Evolutionary conservation across 2,888 invertebrate genomes (phyloP).

Genomic region (Invenusta paracnida): DNA sequence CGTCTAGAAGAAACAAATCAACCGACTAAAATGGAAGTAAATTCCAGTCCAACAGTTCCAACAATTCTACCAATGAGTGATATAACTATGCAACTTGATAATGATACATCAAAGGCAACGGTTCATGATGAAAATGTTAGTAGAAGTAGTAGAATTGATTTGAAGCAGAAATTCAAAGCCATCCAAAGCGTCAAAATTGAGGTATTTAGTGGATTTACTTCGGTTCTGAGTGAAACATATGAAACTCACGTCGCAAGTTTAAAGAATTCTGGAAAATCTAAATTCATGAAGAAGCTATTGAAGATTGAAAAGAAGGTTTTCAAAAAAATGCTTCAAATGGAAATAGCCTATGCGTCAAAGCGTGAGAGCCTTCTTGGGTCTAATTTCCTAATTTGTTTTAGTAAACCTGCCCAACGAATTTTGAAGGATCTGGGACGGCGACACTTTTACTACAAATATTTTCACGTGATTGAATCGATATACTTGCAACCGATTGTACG

Average conservation of each 20-base stretch:
- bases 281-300: background rate
- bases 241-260: background rate
- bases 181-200: background rate
- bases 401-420: background rate
- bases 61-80: background rate
- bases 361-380: background rate
- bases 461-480: background rate
- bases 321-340: background rate
- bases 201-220: background rate
- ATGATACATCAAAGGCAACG: background rate
- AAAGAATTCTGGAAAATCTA: background rate
- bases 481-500: background rate
- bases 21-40: background rate
- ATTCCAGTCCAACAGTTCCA: background rate
- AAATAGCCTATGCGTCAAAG: conserved; percentile 1
- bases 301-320: conserved; percentile 11
- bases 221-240: background rate
- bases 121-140: background rate
- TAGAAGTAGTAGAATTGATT: background rate
- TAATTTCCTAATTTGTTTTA: background rate
- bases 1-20: too few species aligned
- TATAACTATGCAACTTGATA: background rate
- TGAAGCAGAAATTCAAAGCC: background rate
- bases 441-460: conserved; percentile 9
- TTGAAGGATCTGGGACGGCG: background rate